Percentiles rank a stretch among this genome's conserved stretches.
Evolutionary conservation across 2,797 vertebrate species (phyloP).

Genomic region (Carduelis carduelis): DNA sequence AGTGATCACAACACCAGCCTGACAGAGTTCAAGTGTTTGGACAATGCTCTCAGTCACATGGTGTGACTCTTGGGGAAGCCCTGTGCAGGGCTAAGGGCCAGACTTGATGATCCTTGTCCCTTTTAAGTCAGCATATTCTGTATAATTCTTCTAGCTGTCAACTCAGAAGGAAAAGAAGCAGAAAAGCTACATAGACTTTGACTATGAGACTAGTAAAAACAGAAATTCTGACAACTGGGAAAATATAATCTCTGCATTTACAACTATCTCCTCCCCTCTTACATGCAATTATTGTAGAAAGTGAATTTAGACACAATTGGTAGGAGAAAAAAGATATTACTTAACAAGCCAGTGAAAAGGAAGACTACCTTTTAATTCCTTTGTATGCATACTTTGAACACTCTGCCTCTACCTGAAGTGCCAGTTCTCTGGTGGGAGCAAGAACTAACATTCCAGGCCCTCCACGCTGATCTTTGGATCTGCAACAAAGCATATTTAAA

Average conservation of each 20-base stretch:
- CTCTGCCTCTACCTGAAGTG: slow-evolving; percentile 91
- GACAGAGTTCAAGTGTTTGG: background rate
- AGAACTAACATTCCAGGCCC: slow-evolving; percentile 96
- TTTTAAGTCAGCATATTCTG: background rate
- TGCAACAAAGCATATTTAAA: slow-evolving; percentile 56
- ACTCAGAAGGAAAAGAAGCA: background rate
- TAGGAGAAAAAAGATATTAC: background rate
- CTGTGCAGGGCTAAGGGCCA: background rate
- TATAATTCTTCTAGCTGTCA: background rate
- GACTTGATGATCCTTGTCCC: background rate
- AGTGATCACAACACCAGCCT: background rate
- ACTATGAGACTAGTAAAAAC: background rate
- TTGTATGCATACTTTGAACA: slow-evolving; percentile 92
- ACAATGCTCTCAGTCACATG: background rate
- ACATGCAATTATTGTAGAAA: background rate
- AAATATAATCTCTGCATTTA: background rate
- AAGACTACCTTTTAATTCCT: slow-evolving; percentile 86
- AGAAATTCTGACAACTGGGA: background rate
- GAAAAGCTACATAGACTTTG: background rate
- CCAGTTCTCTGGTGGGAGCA: slow-evolving; percentile 92
- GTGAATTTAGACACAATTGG: background rate
- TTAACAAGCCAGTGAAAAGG: background rate
- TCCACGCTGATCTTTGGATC: slow-evolving; percentile 73
- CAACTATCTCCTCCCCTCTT: background rate
- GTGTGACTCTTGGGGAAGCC: background rate